A percentile compares a stretch with the other conserved stretches of the same genome.
Conservation (phyloP, 2,113 vertebrate species). For the Butastur rufipennis region DNA sequence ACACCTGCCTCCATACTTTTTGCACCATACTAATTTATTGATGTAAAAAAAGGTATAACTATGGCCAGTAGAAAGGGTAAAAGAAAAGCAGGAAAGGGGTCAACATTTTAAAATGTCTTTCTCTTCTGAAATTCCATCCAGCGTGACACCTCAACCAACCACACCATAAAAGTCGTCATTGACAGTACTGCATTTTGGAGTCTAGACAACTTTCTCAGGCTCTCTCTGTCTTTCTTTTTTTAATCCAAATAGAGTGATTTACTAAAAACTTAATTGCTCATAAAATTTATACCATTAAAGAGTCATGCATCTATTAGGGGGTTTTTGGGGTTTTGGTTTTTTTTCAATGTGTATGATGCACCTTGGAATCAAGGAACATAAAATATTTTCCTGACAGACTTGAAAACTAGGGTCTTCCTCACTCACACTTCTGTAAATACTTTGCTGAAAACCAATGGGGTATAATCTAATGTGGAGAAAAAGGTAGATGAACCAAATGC, state of each 20-base stretch:
- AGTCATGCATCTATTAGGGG: neutral
- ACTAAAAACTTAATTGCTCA: conserved; percentile 3
- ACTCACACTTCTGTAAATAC: conserved; percentile 69
- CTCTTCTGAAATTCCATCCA: conserved; percentile 5
- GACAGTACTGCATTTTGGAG: neutral
- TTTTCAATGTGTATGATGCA: conserved; percentile 40
- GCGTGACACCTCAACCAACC: neutral
- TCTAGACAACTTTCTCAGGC: neutral
- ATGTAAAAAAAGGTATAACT: neutral
- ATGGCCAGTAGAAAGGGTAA: conserved; percentile 38
- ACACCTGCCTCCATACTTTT: conserved; percentile 89
- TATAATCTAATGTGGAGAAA: conserved; percentile 53
- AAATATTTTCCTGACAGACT: conserved; percentile 79
- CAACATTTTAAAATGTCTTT: conserved; percentile 10
- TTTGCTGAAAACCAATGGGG: conserved; percentile 61
- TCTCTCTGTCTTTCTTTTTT: neutral
- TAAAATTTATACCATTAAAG: conserved; percentile 10
- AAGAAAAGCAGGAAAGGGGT: conserved; percentile 14
- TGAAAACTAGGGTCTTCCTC: conserved; percentile 79
- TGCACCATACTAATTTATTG: conserved; percentile 80
- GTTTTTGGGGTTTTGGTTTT: neutral
- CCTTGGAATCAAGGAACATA: conserved; percentile 59
- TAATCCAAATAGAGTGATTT: neutral
- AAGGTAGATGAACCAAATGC: conserved; percentile 54
- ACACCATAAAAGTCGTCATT: neutral